Evolutionary conservation across 2,113 vertebrate species (phyloP).

Genomic region (Opisthocomus hoazin): DNA sequence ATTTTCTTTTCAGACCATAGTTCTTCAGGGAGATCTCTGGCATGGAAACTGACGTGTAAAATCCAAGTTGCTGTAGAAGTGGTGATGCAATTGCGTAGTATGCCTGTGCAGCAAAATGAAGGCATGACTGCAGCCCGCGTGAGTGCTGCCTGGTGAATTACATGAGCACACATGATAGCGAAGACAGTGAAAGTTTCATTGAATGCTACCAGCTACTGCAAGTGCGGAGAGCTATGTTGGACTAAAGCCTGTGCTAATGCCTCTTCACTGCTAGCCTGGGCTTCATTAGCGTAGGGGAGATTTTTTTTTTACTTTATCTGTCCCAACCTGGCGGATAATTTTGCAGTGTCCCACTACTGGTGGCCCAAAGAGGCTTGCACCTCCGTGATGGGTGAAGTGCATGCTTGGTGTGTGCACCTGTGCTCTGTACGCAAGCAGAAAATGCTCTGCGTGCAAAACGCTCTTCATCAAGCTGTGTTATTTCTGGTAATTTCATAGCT

Average conservation of each 20-base stretch:
- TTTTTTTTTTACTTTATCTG: neutral
- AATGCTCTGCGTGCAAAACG: neutral
- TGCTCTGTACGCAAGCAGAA: neutral
- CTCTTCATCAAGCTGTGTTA: neutral
- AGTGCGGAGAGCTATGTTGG: neutral
- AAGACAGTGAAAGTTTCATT: neutral
- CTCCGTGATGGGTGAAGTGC: neutral
- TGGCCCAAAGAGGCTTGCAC: neutral
- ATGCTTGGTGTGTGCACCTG: neutral
- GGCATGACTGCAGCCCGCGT: neutral
- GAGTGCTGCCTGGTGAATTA: neutral
- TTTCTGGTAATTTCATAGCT: neutral
- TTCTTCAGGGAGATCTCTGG: neutral
- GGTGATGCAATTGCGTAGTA: neutral
- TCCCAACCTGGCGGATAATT: neutral
- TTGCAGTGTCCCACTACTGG: neutral
- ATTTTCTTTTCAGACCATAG: neutral
- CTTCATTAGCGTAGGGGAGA: neutral
- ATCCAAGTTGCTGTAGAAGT: neutral
- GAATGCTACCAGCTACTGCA: neutral
- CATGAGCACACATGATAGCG: fast-evolving
- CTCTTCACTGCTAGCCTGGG: neutral
- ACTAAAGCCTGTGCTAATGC: neutral
- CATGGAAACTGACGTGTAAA: neutral
- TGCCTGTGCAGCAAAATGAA: neutral